Conservation (phyloP, 2,888 invertebrate genomes). For the Urechis unicinctus region DNA sequence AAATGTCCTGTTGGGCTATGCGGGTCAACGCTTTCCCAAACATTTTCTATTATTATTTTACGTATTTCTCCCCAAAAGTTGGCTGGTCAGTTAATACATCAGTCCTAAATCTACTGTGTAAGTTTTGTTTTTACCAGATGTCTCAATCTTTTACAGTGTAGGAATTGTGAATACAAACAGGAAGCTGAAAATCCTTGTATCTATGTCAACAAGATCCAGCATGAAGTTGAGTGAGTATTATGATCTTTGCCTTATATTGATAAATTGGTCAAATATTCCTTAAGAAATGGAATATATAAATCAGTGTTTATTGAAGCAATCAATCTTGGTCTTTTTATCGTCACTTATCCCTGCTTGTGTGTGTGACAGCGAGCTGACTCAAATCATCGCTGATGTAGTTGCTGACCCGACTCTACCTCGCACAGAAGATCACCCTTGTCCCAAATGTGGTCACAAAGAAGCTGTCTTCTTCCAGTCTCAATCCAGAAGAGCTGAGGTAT, state of each 20-base stretch:
- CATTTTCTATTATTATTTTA: too few species aligned
- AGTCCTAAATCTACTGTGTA: not conserved
- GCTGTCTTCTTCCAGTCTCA: slow-evolving; percentile 99
- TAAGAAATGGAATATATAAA: too few species aligned
- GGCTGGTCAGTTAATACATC: too few species aligned
- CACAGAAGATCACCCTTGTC: slow-evolving; percentile 97
- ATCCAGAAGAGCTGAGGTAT: slow-evolving; percentile 82
- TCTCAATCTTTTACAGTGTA: slow-evolving; percentile 59
- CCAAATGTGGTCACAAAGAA: slow-evolving; percentile 87
- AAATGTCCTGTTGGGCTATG: too few species aligned
- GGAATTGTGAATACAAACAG: slow-evolving; percentile 96
- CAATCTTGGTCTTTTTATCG: not conserved
- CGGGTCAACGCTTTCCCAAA: too few species aligned
- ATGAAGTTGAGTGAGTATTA: slow-evolving; percentile 87
- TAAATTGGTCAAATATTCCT: too few species aligned
- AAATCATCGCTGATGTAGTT: slow-evolving; percentile 96
- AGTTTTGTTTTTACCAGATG: not conserved
- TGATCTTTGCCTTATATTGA: too few species aligned
- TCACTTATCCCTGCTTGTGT: not conserved
- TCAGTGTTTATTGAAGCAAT: not conserved
- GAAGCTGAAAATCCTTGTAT: slow-evolving; percentile 96
- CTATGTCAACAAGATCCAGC: slow-evolving; percentile 99
- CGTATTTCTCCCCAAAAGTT: too few species aligned
- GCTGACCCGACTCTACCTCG: slow-evolving; percentile 96
- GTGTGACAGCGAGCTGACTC: slow-evolving; percentile 77